Base-by-base conservation (phyloP, 2,797 vertebrate genomes). In the Crenuchus spilurus region DNA sequence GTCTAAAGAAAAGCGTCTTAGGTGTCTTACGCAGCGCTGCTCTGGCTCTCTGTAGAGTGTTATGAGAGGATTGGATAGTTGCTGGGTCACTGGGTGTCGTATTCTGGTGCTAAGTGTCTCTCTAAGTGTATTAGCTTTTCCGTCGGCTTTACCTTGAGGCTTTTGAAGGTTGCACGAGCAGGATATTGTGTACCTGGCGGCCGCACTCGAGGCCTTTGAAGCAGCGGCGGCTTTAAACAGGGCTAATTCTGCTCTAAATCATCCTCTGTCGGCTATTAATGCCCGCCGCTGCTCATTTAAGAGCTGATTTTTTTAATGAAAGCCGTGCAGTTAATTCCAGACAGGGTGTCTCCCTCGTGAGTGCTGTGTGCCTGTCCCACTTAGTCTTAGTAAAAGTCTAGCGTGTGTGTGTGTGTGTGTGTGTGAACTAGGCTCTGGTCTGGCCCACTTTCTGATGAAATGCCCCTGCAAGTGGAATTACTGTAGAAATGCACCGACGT, bases 371-470 rank as follows among this genome's bases (percentile, higher is more conserved):
- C n/a, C 66, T 63, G 72, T 58, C 65, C 67, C 51, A 70, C 60
- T 76, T 76, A 65, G 60, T 49, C 33, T 65, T 62, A 18, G 63
- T 16, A 42, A 61, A 62, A 46, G 35, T 52, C 10, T 14, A 20
- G 58, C 2, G 4, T 46, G 55, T 48, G 46, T 42, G 51, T 52
- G 22, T 18, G 22, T 24, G 33, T 24, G 16, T 49, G 52, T 65
- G 61, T 65, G 71, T 58, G 72, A 74, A 67, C 54, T 65, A 74
- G 60, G 46, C 42, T 67, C 42, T 76, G 42, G 75, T 82, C 83
- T 87, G 82, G 85, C 86, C 84, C 83, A 81, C 74, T 78, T 84
- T 86, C 75, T 83, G 87, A 87, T 88, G 70, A 72, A 85, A 85
- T 80, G 84, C 86, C 76, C 76, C 78, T 76, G 76, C 80, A 70